Evolutionary conservation across 2,888 invertebrate genomes (phyloP).

Genomic region (Pristionchus arcanus): DNA sequence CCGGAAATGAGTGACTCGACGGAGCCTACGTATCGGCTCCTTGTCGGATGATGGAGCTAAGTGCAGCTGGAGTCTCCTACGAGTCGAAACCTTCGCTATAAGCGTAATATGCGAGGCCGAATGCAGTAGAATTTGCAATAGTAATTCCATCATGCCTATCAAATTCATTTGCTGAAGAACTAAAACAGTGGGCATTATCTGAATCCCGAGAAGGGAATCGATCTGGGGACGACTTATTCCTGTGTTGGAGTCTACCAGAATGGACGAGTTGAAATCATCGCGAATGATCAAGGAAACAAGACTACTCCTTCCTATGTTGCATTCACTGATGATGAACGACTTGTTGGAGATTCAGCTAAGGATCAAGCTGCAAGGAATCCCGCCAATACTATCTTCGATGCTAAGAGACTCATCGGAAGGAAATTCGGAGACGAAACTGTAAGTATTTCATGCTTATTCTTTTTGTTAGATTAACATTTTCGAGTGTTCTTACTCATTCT

Average conservation of each 20-base stretch:
- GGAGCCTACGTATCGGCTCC: too few relatives aligned
- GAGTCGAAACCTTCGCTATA: too few relatives aligned
- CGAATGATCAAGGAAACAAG: slow-evolving; percentile 84
- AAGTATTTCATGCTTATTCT: not conserved
- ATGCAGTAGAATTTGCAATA: too few relatives aligned
- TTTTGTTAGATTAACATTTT: not conserved
- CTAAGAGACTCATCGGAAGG: slow-evolving; percentile 90
- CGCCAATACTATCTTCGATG: slow-evolving; percentile 81
- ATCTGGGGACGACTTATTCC: too few relatives aligned
- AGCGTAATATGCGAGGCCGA: too few relatives aligned
- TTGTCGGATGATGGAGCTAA: too few relatives aligned
- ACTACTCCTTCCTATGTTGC: slow-evolving; percentile 88
- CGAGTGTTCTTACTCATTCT: not conserved
- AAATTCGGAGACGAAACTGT: slow-evolving; percentile 85
- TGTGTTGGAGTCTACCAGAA: slow-evolving; percentile 59
- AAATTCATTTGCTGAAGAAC: too few relatives aligned
- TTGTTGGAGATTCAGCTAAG: slow-evolving; percentile 82
- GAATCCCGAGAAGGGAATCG: too few relatives aligned
- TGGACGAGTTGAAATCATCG: slow-evolving; percentile 81
- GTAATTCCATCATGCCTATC: too few relatives aligned
- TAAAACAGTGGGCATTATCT: too few relatives aligned
- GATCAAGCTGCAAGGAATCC: slow-evolving; percentile 81
- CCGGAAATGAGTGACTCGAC: too few relatives aligned
- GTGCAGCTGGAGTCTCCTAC: too few relatives aligned
- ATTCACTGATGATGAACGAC: slow-evolving; percentile 83